Base-by-base conservation (phyloP, 2,888 invertebrate genomes). In the Tromatobia lineatoria region DNA sequence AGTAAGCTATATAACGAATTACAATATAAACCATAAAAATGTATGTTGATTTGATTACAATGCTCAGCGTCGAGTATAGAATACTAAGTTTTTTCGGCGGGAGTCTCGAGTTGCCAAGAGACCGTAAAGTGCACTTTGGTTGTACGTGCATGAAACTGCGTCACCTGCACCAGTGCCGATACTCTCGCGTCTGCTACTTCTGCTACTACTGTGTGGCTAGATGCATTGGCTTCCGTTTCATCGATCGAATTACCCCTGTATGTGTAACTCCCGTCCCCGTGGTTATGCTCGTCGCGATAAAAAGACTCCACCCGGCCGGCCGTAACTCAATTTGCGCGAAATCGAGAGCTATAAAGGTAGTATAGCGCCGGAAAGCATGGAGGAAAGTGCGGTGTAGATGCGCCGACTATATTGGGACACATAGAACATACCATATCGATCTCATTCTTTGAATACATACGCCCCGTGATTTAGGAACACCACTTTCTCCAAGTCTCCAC, bases 241-340 rank as follows among this genome's bases (percentile, higher is more conserved):
- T 84, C 83, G 83, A 84, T 84, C 77, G 80, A 80, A 78, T 74
- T 73, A 80, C 57, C 45, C 45, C 20, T 67, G 74, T 75, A 54
- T 70, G 52, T 64, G 38, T 18, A 38, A 64, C 64, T 64, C 38
- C 10, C 18, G 10, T 64, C 10, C 25, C 38, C 42, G 59, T 73
- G 20, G 54, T 73, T 23, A 69, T 52, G 71, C 69, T 80, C 54
- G 61, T 80, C 64, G 59, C 77, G 80, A 80, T 77, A 77, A 80
- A 84, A 84, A 84, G 73, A 83, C 73, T 42, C 50, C 20, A 34
- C 61, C 75, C 76, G 54, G 75, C 29, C 71, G 42, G 38, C 69
- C 73, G 77, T 84, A 77, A 84, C 80, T 84, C 83, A 84, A 84
- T 84, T 84, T 80, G 80, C 52, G 50, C 77, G 80, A 80, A 84